Percentiles rank a stretch among this genome's conserved stretches.
Evolutionary conservation across 2,888 invertebrate genomes (phyloP).

Genomic region (Temnothorax ravouxi): DNA sequence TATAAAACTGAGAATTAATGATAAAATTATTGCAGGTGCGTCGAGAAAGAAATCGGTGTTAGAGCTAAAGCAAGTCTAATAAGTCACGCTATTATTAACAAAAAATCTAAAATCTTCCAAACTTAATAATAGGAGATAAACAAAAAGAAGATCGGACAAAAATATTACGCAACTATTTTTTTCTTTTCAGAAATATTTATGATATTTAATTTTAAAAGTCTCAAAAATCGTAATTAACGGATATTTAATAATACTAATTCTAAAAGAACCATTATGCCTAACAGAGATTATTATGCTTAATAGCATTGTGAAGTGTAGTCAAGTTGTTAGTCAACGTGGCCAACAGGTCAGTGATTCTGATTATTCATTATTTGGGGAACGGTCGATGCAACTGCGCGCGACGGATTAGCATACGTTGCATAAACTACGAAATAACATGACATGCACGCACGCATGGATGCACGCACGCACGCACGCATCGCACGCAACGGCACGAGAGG

Average conservation of each 20-base stretch:
- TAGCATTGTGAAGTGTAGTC: background rate
- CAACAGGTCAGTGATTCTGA: constrained; percentile 44
- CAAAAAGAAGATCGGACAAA: background rate
- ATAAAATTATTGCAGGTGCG: constrained; percentile 38
- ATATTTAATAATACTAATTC: background rate
- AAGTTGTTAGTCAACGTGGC: background rate
- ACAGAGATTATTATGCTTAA: background rate
- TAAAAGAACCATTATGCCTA: background rate
- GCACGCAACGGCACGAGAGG: constrained; percentile 66
- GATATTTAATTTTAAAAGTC: background rate
- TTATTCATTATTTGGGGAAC: constrained; percentile 76
- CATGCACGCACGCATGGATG: constrained; percentile 47
- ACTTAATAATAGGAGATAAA: background rate
- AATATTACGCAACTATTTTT: background rate
- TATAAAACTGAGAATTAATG: constrained; percentile 32
- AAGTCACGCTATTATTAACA: constrained; percentile 28
- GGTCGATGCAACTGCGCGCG: constrained; percentile 61
- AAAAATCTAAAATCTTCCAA: background rate
- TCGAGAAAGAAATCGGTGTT: constrained; percentile 30
- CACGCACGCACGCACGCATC: constrained; percentile 31
- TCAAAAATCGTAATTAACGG: background rate
- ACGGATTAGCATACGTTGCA: constrained; percentile 79
- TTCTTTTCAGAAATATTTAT: background rate
- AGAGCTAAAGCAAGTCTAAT: constrained; percentile 6
- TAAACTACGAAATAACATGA: constrained; percentile 80